Evolutionary conservation across 2,113 vertebrate genomes (phyloP).

Genomic region (Eptatretus burgeri): DNA sequence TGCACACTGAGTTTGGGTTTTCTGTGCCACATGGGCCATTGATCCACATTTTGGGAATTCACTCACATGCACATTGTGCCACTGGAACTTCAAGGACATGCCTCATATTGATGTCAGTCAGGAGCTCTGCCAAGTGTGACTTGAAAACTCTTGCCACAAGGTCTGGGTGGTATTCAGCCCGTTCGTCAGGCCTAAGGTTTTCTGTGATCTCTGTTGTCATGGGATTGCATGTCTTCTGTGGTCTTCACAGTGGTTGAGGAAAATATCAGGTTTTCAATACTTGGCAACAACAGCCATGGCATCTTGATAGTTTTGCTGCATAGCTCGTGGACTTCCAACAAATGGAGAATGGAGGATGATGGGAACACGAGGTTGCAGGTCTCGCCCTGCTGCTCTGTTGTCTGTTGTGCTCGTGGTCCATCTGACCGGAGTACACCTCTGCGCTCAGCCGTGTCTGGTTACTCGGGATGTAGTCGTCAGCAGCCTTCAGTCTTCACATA

Average conservation of each 20-base stretch:
- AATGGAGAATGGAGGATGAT: neutral
- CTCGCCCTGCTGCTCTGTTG: neutral
- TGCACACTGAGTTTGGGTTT: too few relatives aligned
- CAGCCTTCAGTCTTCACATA: neutral
- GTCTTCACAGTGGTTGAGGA: neutral
- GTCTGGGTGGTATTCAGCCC: neutral
- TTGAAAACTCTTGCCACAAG: neutral
- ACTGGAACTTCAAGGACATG: too few relatives aligned
- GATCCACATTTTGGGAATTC: neutral
- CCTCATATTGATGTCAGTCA: neutral
- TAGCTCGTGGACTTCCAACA: neutral
- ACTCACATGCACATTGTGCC: neutral
- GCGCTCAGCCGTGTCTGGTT: neutral
- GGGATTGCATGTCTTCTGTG: slow-evolving; percentile 4
- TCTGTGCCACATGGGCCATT: slow-evolving; percentile 4
- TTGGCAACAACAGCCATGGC: neutral
- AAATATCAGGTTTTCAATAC: neutral
- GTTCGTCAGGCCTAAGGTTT: slow-evolving; percentile 1
- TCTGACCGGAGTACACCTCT: neutral
- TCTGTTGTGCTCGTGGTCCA: neutral
- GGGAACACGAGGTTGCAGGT: neutral
- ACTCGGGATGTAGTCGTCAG: neutral
- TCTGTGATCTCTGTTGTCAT: neutral
- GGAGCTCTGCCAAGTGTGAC: slow-evolving; percentile 1
- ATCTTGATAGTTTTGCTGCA: too few relatives aligned